phyloP scores from a whole-genome alignment of 1,140 invertebrate species.

The Maconellicoccus hirsutus region DNA sequence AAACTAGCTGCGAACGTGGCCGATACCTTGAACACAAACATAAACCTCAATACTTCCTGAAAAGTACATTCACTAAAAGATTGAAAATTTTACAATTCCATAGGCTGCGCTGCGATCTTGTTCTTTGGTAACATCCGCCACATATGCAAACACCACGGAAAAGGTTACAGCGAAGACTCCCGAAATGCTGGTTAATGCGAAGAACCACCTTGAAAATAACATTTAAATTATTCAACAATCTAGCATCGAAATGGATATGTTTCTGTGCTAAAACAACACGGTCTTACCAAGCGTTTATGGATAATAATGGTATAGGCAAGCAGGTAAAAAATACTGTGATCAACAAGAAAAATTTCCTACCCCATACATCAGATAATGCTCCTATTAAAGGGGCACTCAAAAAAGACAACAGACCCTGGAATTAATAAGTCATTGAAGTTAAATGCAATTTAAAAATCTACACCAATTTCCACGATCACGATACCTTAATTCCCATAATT shows the following conservation, averaged over 20 bases:
- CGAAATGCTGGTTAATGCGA: conserved; percentile 97
- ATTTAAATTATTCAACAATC: too few relatives aligned
- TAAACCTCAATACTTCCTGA: conserved; percentile 19
- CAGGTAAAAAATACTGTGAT: conserved; percentile 99
- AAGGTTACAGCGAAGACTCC: conserved; percentile 98
- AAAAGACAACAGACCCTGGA: conserved; percentile 88
- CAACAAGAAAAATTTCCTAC: conserved; percentile 93
- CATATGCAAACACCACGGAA: conserved; percentile 97
- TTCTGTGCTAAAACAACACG: too few relatives aligned
- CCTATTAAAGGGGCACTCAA: conserved; percentile 93
- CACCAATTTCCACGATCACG: not conserved
- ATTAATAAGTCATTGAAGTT: conserved; percentile 21
- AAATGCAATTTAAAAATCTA: conserved; percentile 20
- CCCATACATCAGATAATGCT: conserved; percentile 94
- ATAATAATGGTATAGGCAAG: conserved; percentile 96
- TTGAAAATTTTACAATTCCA: conserved; percentile 59
- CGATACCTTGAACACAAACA: conserved; percentile 51
- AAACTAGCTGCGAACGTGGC: conserved; percentile 98
- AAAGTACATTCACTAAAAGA: conserved; percentile 25
- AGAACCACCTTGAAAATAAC: conserved; percentile 78
- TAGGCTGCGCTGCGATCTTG: conserved; percentile 91
- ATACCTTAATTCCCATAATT: conserved; percentile 89
- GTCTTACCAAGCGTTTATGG: conserved; percentile 85
- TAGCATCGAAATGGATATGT: too few relatives aligned
- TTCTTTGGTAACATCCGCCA: conserved; percentile 98